A percentile compares a stretch with the other conserved stretches of the same genome.
These are phyloP conservation scores for Drosophila tanythrix DNA, from an alignment of 2,888 invertebrate species.

Conservation along the genomic window DNA sequence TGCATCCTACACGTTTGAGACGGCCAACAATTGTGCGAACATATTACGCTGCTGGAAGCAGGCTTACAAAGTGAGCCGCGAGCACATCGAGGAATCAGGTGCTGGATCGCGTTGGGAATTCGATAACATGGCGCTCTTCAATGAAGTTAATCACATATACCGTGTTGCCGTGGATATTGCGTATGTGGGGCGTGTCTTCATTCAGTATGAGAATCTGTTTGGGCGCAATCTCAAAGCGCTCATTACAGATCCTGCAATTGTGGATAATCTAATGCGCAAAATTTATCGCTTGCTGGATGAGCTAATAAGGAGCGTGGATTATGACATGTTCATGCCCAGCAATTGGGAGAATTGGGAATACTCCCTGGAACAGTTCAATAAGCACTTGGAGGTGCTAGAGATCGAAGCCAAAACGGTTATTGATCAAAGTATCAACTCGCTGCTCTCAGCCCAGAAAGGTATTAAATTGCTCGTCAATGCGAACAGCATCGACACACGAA, in stretches of 20 bases:
- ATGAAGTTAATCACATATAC: constrained; percentile 93
- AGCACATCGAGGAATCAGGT: constrained; percentile 94
- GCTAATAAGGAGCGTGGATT: constrained; percentile 91
- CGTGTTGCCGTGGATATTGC: constrained; percentile 92
- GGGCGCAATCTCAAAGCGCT: constrained; percentile 94
- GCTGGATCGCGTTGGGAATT: constrained; percentile 97
- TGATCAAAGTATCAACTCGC: constrained; percentile 92
- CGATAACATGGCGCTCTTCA: constrained; percentile 92
- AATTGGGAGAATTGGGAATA: constrained; percentile 95
- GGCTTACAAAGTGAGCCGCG: constrained; percentile 91
- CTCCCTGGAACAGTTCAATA: constrained; percentile 91
- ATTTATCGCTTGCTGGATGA: constrained; percentile 91
- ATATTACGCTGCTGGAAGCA: constrained; percentile 85
- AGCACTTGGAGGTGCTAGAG: constrained; percentile 90
- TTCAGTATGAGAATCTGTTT: constrained; percentile 95
- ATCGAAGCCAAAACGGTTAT: constrained; percentile 93
- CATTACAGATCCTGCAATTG: constrained; percentile 93
- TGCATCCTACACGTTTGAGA: constrained; percentile 80
- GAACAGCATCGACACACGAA: constrained; percentile 91
- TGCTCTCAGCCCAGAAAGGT: constrained; percentile 93
- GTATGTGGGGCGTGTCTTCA: constrained; percentile 91
- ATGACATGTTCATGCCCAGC: constrained; percentile 92
- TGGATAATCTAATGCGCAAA: constrained; percentile 93
- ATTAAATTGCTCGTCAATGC: constrained; percentile 92
- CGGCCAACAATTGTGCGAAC: constrained; percentile 83